Evolutionary conservation across 2,888 invertebrate genomes (phyloP).

Genomic region (Stictocephala bisonia): DNA sequence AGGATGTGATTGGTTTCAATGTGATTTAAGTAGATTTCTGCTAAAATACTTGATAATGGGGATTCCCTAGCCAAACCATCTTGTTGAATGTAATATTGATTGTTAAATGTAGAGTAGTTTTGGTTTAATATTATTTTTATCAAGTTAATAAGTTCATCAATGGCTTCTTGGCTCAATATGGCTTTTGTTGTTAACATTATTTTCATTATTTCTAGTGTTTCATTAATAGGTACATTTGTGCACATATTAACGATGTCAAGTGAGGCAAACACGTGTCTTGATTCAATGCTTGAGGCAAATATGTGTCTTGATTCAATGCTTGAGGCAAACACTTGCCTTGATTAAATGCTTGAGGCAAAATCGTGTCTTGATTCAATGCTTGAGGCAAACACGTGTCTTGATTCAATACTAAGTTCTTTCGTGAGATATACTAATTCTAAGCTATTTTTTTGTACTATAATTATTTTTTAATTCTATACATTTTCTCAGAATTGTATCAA

Average conservation of each 20-base stretch:
- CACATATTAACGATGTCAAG: not conserved
- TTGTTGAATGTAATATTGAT: not conserved
- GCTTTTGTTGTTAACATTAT: not conserved
- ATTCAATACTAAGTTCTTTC: no score
- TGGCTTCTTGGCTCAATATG: not conserved
- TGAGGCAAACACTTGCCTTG: no score
- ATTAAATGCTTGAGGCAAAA: no score
- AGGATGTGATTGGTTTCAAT: not conserved
- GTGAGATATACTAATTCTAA: no score
- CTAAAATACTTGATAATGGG: not conserved
- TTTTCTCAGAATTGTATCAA: no score
- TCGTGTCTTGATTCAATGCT: no score
- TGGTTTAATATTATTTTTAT: not conserved
- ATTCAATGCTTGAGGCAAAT: no score
- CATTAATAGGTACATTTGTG: not conserved
- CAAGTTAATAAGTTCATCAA: not conserved
- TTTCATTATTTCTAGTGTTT: not conserved
- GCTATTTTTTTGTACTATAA: no score
- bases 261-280: not conserved
- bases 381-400: no score
- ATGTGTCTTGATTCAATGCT: no score
- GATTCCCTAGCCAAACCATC: not conserved
- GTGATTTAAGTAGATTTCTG: not conserved
- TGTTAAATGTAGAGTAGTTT: not conserved
- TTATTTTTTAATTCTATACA: no score